Evolutionary conservation across 2,797 vertebrate genomes (phyloP), one percentile per base, ranked within the genome.

Genomic region (Danio jaintianensis): DNA sequence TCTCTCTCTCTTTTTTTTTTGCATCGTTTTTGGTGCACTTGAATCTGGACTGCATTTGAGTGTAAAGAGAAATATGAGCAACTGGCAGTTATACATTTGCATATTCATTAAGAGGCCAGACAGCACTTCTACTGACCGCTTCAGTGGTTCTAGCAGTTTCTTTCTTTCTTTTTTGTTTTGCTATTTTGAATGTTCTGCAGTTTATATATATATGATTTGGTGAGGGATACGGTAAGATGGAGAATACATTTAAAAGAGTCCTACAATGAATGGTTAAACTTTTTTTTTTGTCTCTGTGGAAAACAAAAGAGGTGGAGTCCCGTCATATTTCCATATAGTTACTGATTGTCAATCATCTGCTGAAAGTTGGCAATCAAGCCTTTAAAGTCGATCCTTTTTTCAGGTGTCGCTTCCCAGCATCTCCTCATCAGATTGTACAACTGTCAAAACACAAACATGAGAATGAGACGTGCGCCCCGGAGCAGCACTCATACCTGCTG

Each of bases 391-490:
- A 97, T 98, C 76, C 98, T 93, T 48, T 86, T 92, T 0, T 94
- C 93, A 0, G 96, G 97, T 5, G 87, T 85, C 9, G 92, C 91
- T 81, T 96, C 96, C 98, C 98, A 99, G 88, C 98, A 99, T 81
- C 86, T 95, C 83, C 89, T 92, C 97, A 99, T 98, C 88, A 97
- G 93, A n/a, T 94, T 91, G 78, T 98, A 97, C 83, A 99, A 95
- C 98, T 97, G 62, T 11, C 48, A 18, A 36, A 61, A 83, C 62
- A 83, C 38, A 66, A 29, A 61, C 36, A 38, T 53, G 2, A 69
- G 38, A 63, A 67, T 75, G 56, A 78, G n/a, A 75, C 62, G 48
- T 12, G 4, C 16, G 1, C 13, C 52, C 29, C 18, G 13, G 47
- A 76, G 67, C 3, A 1, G 3, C 8, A 8, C 58, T 36, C 47